These are phyloP conservation scores for Catocala fraxini DNA, from an alignment of 2,888 invertebrate species.

Conservation along the genomic window DNA sequence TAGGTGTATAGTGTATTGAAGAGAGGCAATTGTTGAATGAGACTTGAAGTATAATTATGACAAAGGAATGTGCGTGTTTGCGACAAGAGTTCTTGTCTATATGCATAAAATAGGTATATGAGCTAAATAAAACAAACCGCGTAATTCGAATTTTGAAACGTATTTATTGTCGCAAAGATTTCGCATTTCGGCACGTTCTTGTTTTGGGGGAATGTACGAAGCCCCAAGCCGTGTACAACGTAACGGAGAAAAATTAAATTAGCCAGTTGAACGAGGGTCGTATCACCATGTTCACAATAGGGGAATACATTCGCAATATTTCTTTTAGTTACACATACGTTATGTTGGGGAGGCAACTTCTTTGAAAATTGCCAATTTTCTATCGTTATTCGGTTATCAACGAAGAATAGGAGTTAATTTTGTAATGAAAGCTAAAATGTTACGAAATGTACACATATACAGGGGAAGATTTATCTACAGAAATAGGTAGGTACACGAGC, in stretches of 20 bases:
- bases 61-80: too few species aligned
- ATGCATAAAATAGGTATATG: neutral
- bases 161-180: slow-evolving; percentile 37
- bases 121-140: slow-evolving; percentile 11
- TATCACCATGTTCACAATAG: slow-evolving; percentile 46
- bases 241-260: slow-evolving; percentile 53
- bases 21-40: too few species aligned
- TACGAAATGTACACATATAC: slow-evolving; percentile 9
- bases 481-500: neutral
- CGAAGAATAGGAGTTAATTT: slow-evolving; percentile 44
- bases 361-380: slow-evolving; percentile 55
- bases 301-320: slow-evolving; percentile 57
- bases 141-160: slow-evolving; percentile 37
- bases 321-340: slow-evolving; percentile 56
- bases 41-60: too few species aligned
- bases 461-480: slow-evolving; percentile 3
- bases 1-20: too few species aligned
- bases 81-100: neutral
- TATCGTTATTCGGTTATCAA: slow-evolving; percentile 35
- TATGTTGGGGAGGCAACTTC: slow-evolving; percentile 43
- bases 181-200: slow-evolving; percentile 44
- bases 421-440: slow-evolving; percentile 43
- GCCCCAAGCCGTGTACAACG: slow-evolving; percentile 34
- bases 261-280: slow-evolving; percentile 43
- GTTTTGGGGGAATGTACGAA: slow-evolving; percentile 38